These are phyloP conservation scores for Acipenser oxyrinchus DNA, from an alignment of 2,797 vertebrate species.

Conservation along the genomic window DNA sequence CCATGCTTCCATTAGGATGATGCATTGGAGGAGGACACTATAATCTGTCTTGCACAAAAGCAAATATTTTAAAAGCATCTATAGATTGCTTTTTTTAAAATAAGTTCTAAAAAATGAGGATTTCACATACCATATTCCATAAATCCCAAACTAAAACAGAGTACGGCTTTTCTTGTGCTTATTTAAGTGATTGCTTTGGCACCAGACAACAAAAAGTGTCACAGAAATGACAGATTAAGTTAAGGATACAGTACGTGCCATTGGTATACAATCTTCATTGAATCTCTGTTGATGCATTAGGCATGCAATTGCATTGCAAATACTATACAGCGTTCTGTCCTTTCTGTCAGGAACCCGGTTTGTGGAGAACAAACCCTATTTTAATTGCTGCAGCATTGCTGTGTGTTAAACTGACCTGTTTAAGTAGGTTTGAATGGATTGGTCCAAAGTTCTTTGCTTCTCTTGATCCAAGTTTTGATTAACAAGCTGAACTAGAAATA, in stretches of 20 bases:
- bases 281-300: constrained; percentile 28
- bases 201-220: background rate
- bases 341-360: too few relatives aligned
- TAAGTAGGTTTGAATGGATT: too few relatives aligned
- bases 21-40: constrained; percentile 8
- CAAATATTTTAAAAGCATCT: constrained; percentile 18
- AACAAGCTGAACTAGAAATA: too few relatives aligned
- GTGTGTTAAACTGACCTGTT: too few relatives aligned
- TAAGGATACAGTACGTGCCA: constrained; percentile 8
- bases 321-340: too few relatives aligned
- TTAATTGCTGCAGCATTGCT: too few relatives aligned
- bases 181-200: constrained; percentile 5
- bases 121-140: constrained; percentile 12
- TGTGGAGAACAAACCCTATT: too few relatives aligned
- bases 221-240: constrained; percentile 9
- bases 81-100: constrained; percentile 12
- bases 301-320: too few relatives aligned
- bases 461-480: too few relatives aligned
- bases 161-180: background rate
- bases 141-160: constrained; percentile 7
- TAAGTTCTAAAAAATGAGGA: constrained; percentile 7
- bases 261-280: constrained; percentile 20
- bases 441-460: too few relatives aligned
- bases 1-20: constrained; percentile 9
- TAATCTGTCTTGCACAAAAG: constrained; percentile 10